A percentile compares a stretch with the other conserved stretches of the same genome.
These are phyloP conservation scores for Centroberyx gerrardi DNA, from an alignment of 2,797 vertebrate genomes.

Conservation along the genomic window DNA sequence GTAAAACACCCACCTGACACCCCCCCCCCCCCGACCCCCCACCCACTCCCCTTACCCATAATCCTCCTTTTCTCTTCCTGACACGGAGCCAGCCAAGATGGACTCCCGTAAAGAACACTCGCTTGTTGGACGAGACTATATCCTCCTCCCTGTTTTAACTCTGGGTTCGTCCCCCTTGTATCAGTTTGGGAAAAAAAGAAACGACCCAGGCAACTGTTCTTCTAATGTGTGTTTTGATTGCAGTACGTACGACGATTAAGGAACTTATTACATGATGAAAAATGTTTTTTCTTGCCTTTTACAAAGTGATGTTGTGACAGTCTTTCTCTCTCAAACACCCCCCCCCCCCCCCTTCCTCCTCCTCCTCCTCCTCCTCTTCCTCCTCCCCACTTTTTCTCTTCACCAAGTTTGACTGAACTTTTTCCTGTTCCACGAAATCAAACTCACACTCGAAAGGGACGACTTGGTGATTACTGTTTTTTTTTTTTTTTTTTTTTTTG, in stretches of 20 bases:
- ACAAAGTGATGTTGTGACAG: conserved; percentile 61
- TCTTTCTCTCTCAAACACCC: conserved; percentile 2
- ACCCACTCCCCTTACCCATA: conserved; percentile 33
- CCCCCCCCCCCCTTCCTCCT: neutral
- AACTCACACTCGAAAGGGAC: conserved; percentile 60
- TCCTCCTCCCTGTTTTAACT: conserved; percentile 6
- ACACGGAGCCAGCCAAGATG: conserved; percentile 44
- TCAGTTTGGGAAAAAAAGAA: neutral
- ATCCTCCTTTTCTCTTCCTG: conserved; percentile 42
- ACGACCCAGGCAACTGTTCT: neutral
- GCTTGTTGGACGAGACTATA: conserved; percentile 39
- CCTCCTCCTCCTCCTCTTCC: conserved; percentile 40
- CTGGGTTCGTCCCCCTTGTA: conserved; percentile 20
- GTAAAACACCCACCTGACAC: conserved; percentile 49
- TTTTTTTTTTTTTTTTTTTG: conserved; percentile 11
- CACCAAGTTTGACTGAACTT: conserved; percentile 7
- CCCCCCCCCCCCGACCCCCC: neutral
- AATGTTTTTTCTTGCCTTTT: conserved; percentile 60
- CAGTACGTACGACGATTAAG: conserved; percentile 44
- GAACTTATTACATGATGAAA: conserved; percentile 45
- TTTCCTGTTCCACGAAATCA: conserved; percentile 19
- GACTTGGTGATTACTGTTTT: conserved; percentile 15
- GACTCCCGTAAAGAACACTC: conserved; percentile 49
- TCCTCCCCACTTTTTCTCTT: conserved; percentile 53
- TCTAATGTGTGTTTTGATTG: conserved; percentile 39